Evolutionary conservation across 2,888 invertebrate genomes (phyloP).

Genomic region (Caenorhabditis imperialis): DNA sequence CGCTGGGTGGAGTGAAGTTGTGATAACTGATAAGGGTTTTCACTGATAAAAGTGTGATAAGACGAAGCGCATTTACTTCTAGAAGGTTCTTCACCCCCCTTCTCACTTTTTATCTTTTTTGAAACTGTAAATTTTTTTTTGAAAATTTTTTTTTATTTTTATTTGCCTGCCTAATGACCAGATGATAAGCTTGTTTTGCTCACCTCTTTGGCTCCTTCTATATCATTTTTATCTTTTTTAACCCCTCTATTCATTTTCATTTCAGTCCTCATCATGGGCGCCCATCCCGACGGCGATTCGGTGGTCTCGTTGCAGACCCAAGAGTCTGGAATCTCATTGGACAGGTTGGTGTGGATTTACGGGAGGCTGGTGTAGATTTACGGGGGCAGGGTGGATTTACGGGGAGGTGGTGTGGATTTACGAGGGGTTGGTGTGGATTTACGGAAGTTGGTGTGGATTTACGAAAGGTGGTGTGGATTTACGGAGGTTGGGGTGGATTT

Average conservation of each 20-base stretch:
- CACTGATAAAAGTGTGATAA: too few species aligned
- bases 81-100: neutral
- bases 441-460: too few species aligned
- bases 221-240: conserved; percentile 7
- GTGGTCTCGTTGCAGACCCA: conserved; percentile 12
- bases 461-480: too few species aligned
- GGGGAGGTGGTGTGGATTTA: too few species aligned
- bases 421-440: too few species aligned
- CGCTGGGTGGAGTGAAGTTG: too few species aligned
- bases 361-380: too few species aligned
- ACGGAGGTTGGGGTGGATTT: too few species aligned
- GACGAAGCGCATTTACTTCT: neutral
- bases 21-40: too few species aligned
- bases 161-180: neutral
- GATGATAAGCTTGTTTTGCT: neutral
- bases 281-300: conserved; percentile 7
- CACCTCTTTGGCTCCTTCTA: conserved; percentile 1
- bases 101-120: conserved; percentile 16
- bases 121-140: neutral
- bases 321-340: conserved; percentile 31
- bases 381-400: too few species aligned
- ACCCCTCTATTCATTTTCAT: neutral
- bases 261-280: conserved; percentile 1
- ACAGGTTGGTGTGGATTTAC: too few species aligned
- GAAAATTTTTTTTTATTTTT: neutral